Percentiles rank a stretch among this genome's conserved stretches.
Conservation (phyloP, 2,888 invertebrate genomes). For the Clunio marinus region DNA sequence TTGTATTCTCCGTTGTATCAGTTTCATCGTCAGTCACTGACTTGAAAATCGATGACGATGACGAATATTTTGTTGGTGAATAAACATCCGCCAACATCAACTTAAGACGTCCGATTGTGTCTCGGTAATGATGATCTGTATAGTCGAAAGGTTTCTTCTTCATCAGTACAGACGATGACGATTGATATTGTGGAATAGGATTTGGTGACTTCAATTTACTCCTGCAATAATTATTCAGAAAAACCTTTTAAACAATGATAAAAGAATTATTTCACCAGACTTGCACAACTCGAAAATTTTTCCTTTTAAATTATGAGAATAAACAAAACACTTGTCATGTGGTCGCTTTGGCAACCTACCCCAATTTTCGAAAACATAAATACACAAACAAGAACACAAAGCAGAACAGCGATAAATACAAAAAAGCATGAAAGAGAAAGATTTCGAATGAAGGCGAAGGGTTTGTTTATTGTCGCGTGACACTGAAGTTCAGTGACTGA, state of each 20-base stretch:
- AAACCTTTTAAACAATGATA: background rate
- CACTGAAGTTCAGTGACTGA: slow-evolving; percentile 36
- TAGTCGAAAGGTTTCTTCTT: slow-evolving; percentile 67
- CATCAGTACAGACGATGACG: slow-evolving; percentile 42
- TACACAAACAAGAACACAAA: slow-evolving; percentile 11
- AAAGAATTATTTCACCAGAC: background rate
- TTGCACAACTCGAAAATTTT: slow-evolving; percentile 10
- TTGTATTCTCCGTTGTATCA: slow-evolving; percentile 49
- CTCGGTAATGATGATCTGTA: slow-evolving; percentile 77
- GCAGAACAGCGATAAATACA: background rate
- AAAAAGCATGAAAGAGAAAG: background rate
- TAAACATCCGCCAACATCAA: slow-evolving; percentile 74
- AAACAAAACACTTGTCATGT: slow-evolving; percentile 26
- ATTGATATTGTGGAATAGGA: background rate
- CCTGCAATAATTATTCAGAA: slow-evolving; percentile 25
- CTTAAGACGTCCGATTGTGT: slow-evolving; percentile 74
- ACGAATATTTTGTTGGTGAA: slow-evolving; percentile 52
- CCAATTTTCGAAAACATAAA: background rate
- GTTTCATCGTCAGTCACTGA: slow-evolving; percentile 55
- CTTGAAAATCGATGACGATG: slow-evolving; percentile 43
- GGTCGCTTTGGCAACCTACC: slow-evolving; percentile 28
- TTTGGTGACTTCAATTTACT: slow-evolving; percentile 22
- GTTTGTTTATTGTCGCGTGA: slow-evolving; percentile 23
- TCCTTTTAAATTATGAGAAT: slow-evolving; percentile 24
- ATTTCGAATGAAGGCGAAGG: background rate